Evolutionary conservation across 2,113 vertebrate species (phyloP).

Genomic region (Malurus melanocephalus): DNA sequence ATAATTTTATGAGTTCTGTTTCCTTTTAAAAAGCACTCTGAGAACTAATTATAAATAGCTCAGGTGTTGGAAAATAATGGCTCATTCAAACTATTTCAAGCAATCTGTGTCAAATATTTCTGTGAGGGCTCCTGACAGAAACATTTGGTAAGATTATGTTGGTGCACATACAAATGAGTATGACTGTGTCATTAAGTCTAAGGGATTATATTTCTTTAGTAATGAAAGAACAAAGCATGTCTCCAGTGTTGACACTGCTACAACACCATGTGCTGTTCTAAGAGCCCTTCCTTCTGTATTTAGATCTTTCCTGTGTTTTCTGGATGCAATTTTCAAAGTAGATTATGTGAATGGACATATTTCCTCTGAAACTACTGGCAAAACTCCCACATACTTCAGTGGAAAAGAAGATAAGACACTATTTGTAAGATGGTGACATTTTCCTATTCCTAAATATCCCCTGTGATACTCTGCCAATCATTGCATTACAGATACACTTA

Average conservation of each 20-base stretch:
- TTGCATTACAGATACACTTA: background rate
- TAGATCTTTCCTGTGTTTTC: background rate
- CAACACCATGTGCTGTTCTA: background rate
- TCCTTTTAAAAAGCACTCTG: background rate
- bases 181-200: background rate
- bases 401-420: background rate
- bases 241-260: background rate
- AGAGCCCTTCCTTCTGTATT: background rate
- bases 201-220: background rate
- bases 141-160: background rate
- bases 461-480: background rate
- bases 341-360: background rate
- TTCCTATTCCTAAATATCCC: background rate
- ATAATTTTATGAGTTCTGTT: background rate
- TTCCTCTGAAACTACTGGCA: background rate
- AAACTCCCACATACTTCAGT: background rate
- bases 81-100: background rate
- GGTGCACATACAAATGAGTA: background rate
- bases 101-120: background rate
- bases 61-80: background rate
- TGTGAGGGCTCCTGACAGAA: background rate
- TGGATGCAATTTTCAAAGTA: background rate
- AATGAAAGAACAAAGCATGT: background rate
- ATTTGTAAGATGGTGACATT: background rate
- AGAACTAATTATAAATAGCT: background rate